A percentile compares a stretch with the other conserved stretches of the same genome.
Conservation (phyloP, 2,888 invertebrate genomes). For the Rotaria socialis region DNA sequence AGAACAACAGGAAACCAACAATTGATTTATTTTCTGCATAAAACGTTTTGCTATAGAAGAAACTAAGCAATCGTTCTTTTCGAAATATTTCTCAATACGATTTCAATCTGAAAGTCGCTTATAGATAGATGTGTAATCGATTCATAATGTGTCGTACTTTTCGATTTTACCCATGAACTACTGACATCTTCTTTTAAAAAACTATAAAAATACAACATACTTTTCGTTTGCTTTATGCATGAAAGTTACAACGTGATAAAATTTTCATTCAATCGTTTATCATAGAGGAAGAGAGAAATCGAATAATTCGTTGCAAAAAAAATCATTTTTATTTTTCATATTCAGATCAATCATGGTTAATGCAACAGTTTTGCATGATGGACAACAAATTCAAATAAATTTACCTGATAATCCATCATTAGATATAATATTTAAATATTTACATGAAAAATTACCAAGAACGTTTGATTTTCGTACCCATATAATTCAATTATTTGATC, state of each 20-base stretch:
- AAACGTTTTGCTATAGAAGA: too few relatives aligned
- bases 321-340: neutral
- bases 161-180: neutral
- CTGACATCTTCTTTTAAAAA: slow-evolving; percentile 2
- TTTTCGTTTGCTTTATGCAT: neutral
- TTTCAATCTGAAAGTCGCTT: too few relatives aligned
- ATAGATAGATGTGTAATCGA: too few relatives aligned
- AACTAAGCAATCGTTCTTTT: too few relatives aligned
- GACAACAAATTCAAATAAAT: neutral
- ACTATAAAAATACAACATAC: neutral
- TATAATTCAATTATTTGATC: slow-evolving; percentile 36
- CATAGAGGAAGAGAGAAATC: neutral
- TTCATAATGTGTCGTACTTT: neutral
- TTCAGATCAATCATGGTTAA: neutral
- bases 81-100: too few relatives aligned
- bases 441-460: neutral
- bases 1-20: too few relatives aligned
- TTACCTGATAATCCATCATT: slow-evolving; percentile 16
- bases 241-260: neutral
- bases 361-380: neutral
- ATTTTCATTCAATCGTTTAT: neutral
- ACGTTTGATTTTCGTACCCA: neutral
- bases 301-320: neutral
- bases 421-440: neutral
- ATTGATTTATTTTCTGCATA: too few relatives aligned